phyloP scores from a whole-genome alignment of 1,140 invertebrate genomes.

The Arion vulgaris region DNA sequence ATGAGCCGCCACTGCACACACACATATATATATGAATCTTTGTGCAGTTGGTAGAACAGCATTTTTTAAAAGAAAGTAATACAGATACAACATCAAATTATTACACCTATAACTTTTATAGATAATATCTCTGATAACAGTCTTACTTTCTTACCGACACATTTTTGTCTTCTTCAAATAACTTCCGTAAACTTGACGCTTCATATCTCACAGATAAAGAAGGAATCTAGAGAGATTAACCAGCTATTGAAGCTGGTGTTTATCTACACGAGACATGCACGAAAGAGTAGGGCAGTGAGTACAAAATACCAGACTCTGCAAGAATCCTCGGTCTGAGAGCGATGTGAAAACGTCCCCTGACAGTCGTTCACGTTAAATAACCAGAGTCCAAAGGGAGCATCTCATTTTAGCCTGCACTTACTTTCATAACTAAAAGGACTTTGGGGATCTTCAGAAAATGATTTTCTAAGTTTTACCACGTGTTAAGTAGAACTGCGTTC shows the following conservation, averaged over 20 bases:
- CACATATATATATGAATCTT: no score
- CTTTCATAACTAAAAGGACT: slow-evolving; percentile 9
- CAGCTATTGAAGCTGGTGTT: neutral
- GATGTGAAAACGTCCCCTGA: neutral
- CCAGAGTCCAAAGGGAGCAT: neutral
- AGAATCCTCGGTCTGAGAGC: neutral
- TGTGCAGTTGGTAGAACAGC: no score
- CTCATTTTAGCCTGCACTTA: neutral
- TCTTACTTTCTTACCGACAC: no score
- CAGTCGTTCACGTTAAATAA: neutral
- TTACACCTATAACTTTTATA: no score
- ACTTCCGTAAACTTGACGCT: neutral
- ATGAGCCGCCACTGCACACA: no score
- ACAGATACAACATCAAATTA: no score
- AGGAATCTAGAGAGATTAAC: neutral
- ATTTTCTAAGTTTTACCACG: neutral
- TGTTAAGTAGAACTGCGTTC: neutral
- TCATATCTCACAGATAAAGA: neutral
- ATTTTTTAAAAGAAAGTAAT: no score
- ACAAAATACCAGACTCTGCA: neutral
- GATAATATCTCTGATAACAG: no score
- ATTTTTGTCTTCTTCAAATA: slow-evolving; percentile 1
- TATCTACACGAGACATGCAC: neutral
- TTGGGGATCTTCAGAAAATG: neutral
- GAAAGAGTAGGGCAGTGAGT: neutral